Evolutionary conservation across 2,888 invertebrate genomes (phyloP).

Genomic region (Spilosoma lubricipeda): DNA sequence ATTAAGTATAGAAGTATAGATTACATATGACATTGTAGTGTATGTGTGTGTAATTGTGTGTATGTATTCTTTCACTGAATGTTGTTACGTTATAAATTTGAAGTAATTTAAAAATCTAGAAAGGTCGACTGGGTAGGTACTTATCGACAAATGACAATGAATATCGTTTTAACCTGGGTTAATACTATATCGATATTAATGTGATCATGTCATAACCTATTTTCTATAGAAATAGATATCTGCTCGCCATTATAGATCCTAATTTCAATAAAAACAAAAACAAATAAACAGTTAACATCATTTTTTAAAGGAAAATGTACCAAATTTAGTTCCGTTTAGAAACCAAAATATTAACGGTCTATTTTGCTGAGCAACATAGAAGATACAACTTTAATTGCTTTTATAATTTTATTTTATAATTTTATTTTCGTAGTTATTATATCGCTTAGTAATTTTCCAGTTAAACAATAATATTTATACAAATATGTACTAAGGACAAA

Average conservation of each 20-base stretch:
- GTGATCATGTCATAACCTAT: background rate
- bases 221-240: background rate
- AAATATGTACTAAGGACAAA: background rate
- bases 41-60: too few relatives aligned
- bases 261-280: background rate
- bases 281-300: background rate
- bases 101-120: background rate
- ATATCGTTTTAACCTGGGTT: background rate
- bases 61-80: background rate
- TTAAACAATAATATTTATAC: background rate
- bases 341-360: background rate
- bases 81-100: background rate
- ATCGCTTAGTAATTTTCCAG: background rate
- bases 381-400: background rate
- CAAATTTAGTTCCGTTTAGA: background rate
- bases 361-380: background rate
- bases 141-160: background rate
- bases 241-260: background rate
- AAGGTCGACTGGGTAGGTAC: background rate
- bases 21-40: too few relatives aligned
- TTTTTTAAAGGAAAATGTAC: background rate
- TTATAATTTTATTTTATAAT: background rate
- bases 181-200: background rate
- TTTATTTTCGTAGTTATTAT: background rate
- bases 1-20: too few relatives aligned